Conservation (phyloP, 2,797 vertebrate species). For the Nasua narica region DNA sequence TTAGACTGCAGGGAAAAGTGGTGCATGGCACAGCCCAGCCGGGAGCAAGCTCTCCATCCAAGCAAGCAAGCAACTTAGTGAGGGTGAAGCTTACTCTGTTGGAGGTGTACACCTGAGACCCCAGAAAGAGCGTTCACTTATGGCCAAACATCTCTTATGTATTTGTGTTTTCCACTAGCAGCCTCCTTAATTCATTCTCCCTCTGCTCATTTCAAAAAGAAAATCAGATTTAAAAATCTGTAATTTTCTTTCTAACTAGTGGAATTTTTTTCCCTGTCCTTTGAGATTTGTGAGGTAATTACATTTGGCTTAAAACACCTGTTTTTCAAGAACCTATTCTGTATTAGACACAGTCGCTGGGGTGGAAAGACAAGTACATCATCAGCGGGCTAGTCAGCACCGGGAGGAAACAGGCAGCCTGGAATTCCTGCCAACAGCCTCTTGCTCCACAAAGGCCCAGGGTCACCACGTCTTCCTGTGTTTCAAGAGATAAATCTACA, state of each 20-base stretch:
- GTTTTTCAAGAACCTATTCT: background rate
- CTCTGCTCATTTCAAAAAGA: background rate
- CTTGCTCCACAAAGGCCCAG: background rate
- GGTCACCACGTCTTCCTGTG: background rate
- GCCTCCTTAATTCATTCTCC: background rate
- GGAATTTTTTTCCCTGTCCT: background rate
- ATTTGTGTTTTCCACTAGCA: background rate
- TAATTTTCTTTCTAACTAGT: constrained; percentile 19
- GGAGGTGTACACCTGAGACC: background rate
- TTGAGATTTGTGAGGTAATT: background rate
- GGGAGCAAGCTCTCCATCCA: background rate
- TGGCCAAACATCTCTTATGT: background rate
- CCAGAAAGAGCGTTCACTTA: background rate
- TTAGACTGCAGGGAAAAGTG: background rate
- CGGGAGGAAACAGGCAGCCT: background rate
- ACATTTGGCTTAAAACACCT: background rate
- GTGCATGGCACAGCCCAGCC: background rate
- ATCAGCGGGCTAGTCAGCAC: background rate
- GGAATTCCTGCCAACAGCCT: no score
- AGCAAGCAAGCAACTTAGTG: background rate
- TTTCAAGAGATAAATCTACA: background rate
- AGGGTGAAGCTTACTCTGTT: background rate
- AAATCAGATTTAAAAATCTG: constrained; percentile 12
- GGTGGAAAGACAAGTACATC: background rate
- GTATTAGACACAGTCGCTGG: background rate